Evolutionary conservation across 2,888 invertebrate genomes (phyloP).

Genomic region (Apotomis turbidana): DNA sequence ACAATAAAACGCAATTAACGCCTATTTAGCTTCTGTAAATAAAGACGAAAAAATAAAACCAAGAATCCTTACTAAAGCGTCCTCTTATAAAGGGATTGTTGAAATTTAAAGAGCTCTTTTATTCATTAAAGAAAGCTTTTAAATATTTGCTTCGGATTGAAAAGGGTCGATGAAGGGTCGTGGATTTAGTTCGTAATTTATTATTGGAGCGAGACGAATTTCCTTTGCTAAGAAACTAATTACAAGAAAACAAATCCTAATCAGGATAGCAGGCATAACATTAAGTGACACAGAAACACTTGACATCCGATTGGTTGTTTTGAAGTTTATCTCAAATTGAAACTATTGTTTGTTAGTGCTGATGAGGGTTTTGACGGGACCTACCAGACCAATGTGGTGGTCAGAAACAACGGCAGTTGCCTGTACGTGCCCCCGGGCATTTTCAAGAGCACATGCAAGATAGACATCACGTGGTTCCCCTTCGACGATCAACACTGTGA

Average conservation of each 20-base stretch:
- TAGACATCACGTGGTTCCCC: conserved; percentile 99
- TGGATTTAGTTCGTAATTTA: conserved; percentile 54
- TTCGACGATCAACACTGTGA: conserved; percentile 99
- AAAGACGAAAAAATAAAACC: conserved; percentile 29
- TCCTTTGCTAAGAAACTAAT: conserved; percentile 9
- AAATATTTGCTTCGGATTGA: conserved; percentile 59
- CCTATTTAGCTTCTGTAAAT: conserved; percentile 31
- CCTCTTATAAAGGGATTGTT: conserved; percentile 34
- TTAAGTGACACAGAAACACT: conserved; percentile 22
- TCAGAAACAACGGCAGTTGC: conserved; percentile 98
- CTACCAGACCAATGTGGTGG: conserved; percentile 99
- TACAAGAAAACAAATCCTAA: conserved; percentile 5
- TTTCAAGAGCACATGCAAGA: conserved; percentile 99
- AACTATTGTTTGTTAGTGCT: conserved; percentile 88
- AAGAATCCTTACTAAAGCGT: conserved; percentile 28
- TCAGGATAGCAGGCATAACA: background rate
- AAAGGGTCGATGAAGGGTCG: conserved; percentile 60
- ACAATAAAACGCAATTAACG: conserved; percentile 32
- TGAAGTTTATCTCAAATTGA: conserved; percentile 24
- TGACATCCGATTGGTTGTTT: conserved; percentile 20
- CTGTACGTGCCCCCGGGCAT: conserved; percentile 99
- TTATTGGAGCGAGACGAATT: conserved; percentile 45
- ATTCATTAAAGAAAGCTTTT: conserved; percentile 51
- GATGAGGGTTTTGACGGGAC: conserved; percentile 99
- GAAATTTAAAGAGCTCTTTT: conserved; percentile 42